Evolutionary conservation across 2,113 vertebrate species (phyloP), one percentile per base, ranked within the genome.

Genomic region (Tragulus kanchil): DNA sequence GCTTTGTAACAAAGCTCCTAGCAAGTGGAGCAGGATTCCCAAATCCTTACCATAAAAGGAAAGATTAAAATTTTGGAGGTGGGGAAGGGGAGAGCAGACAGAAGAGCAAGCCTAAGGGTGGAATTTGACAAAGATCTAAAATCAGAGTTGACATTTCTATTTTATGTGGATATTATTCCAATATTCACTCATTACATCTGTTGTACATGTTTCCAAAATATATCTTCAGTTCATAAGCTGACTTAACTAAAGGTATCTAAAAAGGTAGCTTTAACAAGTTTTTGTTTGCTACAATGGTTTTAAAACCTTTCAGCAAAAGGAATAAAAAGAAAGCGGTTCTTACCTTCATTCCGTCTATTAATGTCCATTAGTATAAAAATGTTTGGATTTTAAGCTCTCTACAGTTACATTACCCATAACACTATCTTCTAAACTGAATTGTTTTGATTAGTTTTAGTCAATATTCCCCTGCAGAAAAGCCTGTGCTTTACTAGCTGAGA

Each of bases 161-260:
- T 25, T 42, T 5, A 59, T 10, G 3, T 14, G 31, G 36, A 85
- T 21, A 61, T 31, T 1, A 3, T 0, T 1, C 2, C 23, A 50
- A 28, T 11, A 12, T 1, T 1, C 25, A 6, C 12, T 28, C 2
- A 0, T 3, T 17, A 12, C 4, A 28, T 3, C 1, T 31, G 23
- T 6, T 11, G 28, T 6, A 2, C 50, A 58, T 15, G 9, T 17
- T 81, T 19, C 45, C 61, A 73, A 4, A 3, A 26, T 16, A 45
- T 0, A 36, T 0, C 17, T 17, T 50, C 7, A 14, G 16, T 50
- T 89, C 65, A 21, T 62, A 75, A 28, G 9, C 3, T 2, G 64
- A 81, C n/a, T 54, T 56, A 48, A 78, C 83, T 65, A 8, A 52
- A 42, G 28, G 25, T 26, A 23, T 58, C 59, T 62, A 42, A 75